These are phyloP conservation scores for Aythya baeri DNA, from an alignment of 2,113 vertebrate species.

Conservation along the genomic window DNA sequence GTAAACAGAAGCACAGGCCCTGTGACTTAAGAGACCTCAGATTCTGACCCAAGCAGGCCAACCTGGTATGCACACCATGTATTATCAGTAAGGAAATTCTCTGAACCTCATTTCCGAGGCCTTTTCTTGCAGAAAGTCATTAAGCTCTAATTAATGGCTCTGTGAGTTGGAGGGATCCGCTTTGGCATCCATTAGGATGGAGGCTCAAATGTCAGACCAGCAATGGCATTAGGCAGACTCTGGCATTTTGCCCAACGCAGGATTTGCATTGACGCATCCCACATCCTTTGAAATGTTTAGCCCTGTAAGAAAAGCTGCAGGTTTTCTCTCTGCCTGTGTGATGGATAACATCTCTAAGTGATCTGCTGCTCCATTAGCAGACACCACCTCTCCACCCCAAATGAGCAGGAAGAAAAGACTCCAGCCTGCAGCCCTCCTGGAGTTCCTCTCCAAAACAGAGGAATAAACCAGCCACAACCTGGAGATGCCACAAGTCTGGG, in stretches of 20 bases:
- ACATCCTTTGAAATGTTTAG: constrained; percentile 18
- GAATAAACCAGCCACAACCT: background rate
- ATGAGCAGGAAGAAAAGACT: background rate
- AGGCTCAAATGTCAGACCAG: constrained; percentile 51
- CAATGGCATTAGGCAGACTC: constrained; percentile 37
- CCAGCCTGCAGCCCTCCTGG: background rate
- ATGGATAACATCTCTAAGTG: background rate
- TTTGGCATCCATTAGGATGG: constrained; percentile 53
- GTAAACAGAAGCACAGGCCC: background rate
- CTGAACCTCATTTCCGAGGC: constrained; percentile 54
- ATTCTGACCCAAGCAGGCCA: background rate
- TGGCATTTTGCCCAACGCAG: constrained; percentile 16
- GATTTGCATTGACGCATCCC: constrained; percentile 11
- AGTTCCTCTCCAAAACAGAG: background rate
- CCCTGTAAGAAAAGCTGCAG: constrained; percentile 3
- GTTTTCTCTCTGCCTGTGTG: background rate
- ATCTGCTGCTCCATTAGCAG: background rate
- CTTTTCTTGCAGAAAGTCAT: constrained; percentile 59
- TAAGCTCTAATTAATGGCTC: constrained; percentile 65
- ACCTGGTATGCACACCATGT: background rate
- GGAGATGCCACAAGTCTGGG: too few relatives aligned
- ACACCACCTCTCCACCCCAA: background rate
- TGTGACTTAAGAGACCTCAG: background rate
- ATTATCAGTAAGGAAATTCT: constrained; percentile 60
- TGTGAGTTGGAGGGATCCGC: constrained; percentile 36